A percentile compares a stretch with the other conserved stretches of the same genome.
These are phyloP conservation scores for Synergus itoensis DNA, from an alignment of 2,888 invertebrate genomes.

Conservation along the genomic window DNA sequence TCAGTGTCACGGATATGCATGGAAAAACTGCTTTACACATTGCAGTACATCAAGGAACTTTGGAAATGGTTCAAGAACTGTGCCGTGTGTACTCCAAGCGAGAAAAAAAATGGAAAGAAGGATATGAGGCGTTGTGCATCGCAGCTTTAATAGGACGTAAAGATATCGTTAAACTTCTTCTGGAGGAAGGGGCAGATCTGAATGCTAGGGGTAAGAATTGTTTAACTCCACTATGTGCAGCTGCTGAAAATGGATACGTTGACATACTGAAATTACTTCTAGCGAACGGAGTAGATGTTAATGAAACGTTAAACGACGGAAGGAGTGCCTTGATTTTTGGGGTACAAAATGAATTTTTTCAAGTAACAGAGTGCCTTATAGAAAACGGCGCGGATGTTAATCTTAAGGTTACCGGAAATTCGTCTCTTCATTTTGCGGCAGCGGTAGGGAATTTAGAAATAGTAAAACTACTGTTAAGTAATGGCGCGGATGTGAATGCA, in stretches of 20 bases:
- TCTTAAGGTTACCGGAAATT: neutral
- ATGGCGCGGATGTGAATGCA: constrained; percentile 4
- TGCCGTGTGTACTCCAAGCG: neutral
- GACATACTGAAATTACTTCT: neutral
- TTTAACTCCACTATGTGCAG: neutral
- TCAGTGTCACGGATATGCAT: neutral
- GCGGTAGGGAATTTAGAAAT: neutral
- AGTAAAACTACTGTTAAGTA: neutral
- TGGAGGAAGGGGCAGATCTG: neutral
- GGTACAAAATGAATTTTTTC: neutral
- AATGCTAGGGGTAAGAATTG: neutral
- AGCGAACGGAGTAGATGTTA: neutral
- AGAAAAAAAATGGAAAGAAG: neutral
- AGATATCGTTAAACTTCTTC: neutral
- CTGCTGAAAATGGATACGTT: neutral
- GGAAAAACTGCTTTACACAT: neutral
- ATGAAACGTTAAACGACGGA: neutral
- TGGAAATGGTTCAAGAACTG: neutral
- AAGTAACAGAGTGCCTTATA: neutral
- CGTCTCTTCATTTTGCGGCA: neutral
- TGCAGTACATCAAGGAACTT: neutral
- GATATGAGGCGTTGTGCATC: neutral
- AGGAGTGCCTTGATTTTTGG: constrained; percentile 7
- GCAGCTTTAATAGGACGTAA: neutral
- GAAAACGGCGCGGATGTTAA: constrained; percentile 6